phyloP scores from a whole-genome alignment of 2,113 vertebrate species.

The Zosterops pallidus region DNA sequence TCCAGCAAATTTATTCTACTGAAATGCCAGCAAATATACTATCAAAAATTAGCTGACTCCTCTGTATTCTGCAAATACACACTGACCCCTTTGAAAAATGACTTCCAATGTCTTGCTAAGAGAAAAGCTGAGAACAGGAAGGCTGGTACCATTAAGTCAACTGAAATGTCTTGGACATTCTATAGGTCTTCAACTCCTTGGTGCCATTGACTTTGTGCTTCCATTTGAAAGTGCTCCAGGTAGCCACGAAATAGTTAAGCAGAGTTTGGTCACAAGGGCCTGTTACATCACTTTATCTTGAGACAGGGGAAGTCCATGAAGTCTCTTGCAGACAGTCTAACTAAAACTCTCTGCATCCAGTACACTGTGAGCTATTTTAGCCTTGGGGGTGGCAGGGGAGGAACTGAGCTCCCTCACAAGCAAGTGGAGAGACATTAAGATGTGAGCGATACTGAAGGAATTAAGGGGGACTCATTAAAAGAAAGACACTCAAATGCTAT shows the following conservation, averaged over 20 bases:
- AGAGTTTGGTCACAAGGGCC: neutral
- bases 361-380: neutral
- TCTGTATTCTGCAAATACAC: neutral
- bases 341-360: neutral
- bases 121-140: neutral
- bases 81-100: neutral
- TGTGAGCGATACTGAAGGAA: neutral
- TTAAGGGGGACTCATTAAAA: neutral
- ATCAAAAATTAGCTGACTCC: neutral
- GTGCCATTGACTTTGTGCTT: neutral
- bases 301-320: neutral
- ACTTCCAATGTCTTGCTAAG: neutral
- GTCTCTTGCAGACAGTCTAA: neutral
- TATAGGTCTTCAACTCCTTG: neutral
- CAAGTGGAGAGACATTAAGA: neutral
- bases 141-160: neutral
- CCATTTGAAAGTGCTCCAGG: neutral
- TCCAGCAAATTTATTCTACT: neutral
- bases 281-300: neutral
- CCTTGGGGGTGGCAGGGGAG: neutral
- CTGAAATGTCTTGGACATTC: neutral
- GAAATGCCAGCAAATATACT: neutral
- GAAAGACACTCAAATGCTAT: neutral
- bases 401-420: neutral
- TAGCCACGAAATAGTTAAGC: neutral